Conservation (phyloP, 2,797 vertebrate species). For the Etheostoma nigrum region DNA sequence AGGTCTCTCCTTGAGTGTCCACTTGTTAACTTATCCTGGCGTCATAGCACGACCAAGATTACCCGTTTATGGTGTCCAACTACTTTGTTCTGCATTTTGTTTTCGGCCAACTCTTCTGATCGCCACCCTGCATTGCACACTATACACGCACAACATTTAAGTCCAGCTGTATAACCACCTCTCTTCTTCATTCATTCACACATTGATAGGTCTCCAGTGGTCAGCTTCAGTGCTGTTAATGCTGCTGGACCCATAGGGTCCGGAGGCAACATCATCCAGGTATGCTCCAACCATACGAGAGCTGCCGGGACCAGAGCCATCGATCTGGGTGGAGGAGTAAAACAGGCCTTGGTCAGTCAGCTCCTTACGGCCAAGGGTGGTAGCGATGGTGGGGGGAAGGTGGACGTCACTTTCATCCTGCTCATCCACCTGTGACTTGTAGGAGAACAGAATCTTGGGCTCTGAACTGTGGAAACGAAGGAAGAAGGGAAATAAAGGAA, state of each 20-base stretch:
- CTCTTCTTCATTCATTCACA: conserved; percentile 68
- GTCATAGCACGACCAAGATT: conserved; percentile 43
- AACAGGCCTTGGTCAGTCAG: conserved; percentile 85
- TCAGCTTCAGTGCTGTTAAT: conserved; percentile 94
- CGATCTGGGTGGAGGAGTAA: conserved; percentile 96
- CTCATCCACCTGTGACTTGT: conserved; percentile 98
- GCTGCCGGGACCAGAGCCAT: conserved; percentile 81
- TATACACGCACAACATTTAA: conserved; percentile 25
- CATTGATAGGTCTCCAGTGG: conserved; percentile 94
- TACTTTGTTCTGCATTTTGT: conserved; percentile 30
- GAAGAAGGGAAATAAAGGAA: not conserved
- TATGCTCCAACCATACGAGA: conserved; percentile 83
- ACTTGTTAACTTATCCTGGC: conserved; percentile 28
- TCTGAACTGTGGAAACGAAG: conserved; percentile 87
- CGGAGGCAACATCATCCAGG: conserved; percentile 93
- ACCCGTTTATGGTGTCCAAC: conserved; percentile 27
- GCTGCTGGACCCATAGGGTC: conserved; percentile 90
- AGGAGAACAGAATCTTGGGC: conserved; percentile 99
- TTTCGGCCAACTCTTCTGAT: not conserved
- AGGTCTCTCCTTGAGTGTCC: conserved; percentile 40
- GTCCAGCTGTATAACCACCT: conserved; percentile 31
- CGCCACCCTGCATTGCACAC: conserved; percentile 22
- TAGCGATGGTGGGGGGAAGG: conserved; percentile 90
- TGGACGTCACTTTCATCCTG: conserved; percentile 94
- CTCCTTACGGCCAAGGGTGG: conserved; percentile 90